Base-by-base conservation (phyloP, 2,113 vertebrate species). In the Hystrix cristata region DNA sequence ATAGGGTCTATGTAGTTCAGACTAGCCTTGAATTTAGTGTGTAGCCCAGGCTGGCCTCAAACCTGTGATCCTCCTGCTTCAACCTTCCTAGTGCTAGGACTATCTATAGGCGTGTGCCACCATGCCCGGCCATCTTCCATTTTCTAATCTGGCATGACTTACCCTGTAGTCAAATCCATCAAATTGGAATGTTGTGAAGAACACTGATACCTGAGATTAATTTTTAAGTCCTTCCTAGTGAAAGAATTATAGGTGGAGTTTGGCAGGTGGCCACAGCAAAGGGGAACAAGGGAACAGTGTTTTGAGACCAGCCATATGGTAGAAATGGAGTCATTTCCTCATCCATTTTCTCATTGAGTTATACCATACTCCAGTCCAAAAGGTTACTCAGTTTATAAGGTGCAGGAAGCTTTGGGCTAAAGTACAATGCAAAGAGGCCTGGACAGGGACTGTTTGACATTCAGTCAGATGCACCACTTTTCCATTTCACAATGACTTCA, bases 391-490 rank as follows among this genome's bases (percentile, higher is more conserved):
- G 27, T 62, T 84, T 55, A 46, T 1, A 64, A 62, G 23, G 34
- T 4, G 11, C 34, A 31, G 84, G 90, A 86, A 69, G 87, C 76
- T 91, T 53, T 94, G 48, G 59, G 43, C 11, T 74, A 93, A 82
- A 46, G 67, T 82, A 88, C 53, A 25, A 3, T 43, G 27, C 31
- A 89, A 19, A 27, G 34, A 57, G 29, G n/a, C 86, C 78, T 38
- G 51, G 92, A 27, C 0, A 82, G 96, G 94, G 96, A 60, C 48
- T 98, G 8, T 25, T 97, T 97, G 95, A 84, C 60, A 88, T 98
- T 98, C 90, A 72, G 95, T 96, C 98, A 94, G 92, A 95, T 90
- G 76, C 92, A 21, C 62, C 10, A 18, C 81, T 88, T 97, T 98
- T 98, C 91, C 57, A 62, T 97, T 98, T 78, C 3, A 91, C 65